Conservation (phyloP, 2,888 invertebrate species). For the Drosophila fulvimacula region DNA sequence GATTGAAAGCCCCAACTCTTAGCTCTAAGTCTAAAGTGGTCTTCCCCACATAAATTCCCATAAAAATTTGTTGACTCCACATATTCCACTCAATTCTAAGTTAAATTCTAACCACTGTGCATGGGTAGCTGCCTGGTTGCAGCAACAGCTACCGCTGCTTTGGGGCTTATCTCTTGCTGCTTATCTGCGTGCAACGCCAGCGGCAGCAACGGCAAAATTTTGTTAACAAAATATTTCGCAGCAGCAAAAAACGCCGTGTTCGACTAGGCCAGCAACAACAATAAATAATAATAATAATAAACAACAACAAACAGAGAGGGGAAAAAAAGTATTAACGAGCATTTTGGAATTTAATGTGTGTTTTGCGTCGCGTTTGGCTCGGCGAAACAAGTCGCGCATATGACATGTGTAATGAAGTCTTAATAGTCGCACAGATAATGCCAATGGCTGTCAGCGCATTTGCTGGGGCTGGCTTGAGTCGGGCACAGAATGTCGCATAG, state of each 20-base stretch:
- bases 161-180: constrained; percentile 64
- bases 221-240: constrained; percentile 79
- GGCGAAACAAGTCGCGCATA: constrained; percentile 63
- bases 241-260: constrained; percentile 34
- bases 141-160: constrained; percentile 47
- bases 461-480: background rate
- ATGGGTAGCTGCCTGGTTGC: constrained; percentile 29
- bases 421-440: constrained; percentile 73
- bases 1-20: too few species aligned
- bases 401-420: constrained; percentile 82
- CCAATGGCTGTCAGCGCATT: constrained; percentile 55
- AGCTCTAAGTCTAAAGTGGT: too few species aligned
- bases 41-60: background rate
- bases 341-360: constrained; percentile 65
- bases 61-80: background rate
- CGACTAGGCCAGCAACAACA: constrained; percentile 22
- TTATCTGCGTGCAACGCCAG: constrained; percentile 65
- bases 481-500: constrained; percentile 57
- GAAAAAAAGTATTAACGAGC: constrained; percentile 62
- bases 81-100: background rate
- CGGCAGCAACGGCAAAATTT: constrained; percentile 66
- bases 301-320: constrained; percentile 3
- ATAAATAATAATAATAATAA: constrained; percentile 29
- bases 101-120: constrained; percentile 29
- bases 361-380: constrained; percentile 35